Conservation (phyloP, 2,888 invertebrate species). For the Auanema sp. region DNA sequence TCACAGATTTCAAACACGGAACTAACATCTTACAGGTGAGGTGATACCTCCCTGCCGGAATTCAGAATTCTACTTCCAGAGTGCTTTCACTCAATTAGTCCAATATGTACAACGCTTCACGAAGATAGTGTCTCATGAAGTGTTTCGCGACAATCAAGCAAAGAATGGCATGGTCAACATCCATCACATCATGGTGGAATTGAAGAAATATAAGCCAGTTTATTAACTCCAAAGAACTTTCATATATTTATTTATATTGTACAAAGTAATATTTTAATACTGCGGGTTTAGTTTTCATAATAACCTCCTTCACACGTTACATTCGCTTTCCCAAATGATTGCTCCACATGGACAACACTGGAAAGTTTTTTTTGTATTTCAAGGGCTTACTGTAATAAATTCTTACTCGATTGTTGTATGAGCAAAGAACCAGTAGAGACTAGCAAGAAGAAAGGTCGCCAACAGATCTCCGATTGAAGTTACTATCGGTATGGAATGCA, state of each 20-base stretch:
- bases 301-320: too few relatives aligned
- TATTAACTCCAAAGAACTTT: slow-evolving; percentile 70
- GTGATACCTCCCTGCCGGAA: neutral
- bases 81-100: slow-evolving; percentile 89
- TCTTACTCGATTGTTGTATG: too few relatives aligned
- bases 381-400: too few relatives aligned
- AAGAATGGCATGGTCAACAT: slow-evolving; percentile 89
- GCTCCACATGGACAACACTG: too few relatives aligned
- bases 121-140: slow-evolving; percentile 81
- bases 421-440: slow-evolving; percentile 14
- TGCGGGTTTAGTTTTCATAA: too few relatives aligned
- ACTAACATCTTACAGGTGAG: slow-evolving; percentile 82
- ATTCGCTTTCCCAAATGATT: too few relatives aligned
- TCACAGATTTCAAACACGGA: slow-evolving; percentile 93
- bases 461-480: slow-evolving; percentile 38
- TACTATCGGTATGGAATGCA: slow-evolving; percentile 40
- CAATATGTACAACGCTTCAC: slow-evolving; percentile 97
- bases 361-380: too few relatives aligned
- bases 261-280: too few relatives aligned
- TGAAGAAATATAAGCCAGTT: slow-evolving; percentile 96
- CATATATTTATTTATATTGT: neutral
- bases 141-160: slow-evolving; percentile 66
- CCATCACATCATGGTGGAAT: slow-evolving; percentile 97
- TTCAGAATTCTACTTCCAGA: slow-evolving; percentile 65
- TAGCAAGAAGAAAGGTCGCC: slow-evolving; percentile 31